phyloP scores from a whole-genome alignment of 2,797 vertebrate genomes.

The Molossus alvarezi region DNA sequence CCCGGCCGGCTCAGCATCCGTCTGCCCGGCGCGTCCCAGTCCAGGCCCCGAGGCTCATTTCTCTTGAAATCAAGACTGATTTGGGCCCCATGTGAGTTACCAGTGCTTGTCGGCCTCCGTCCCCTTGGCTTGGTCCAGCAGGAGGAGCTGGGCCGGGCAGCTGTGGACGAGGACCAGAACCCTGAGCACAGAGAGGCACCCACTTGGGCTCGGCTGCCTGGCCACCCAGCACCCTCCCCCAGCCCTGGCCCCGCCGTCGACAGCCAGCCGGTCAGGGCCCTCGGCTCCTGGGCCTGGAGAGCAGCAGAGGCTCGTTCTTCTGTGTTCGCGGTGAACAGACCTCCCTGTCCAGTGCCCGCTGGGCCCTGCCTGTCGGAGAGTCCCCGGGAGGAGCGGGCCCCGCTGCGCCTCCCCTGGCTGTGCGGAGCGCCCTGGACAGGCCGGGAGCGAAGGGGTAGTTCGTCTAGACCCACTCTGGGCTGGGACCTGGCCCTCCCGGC shows the following conservation, averaged over 20 bases:
- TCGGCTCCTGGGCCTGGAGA: neutral
- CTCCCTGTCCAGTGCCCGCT: no score
- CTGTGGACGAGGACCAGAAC: accelerated
- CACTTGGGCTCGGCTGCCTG: accelerated
- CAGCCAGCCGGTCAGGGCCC: neutral
- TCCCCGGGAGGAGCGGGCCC: accelerated
- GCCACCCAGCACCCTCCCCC: neutral
- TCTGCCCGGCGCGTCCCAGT: neutral
- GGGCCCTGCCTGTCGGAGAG: neutral
- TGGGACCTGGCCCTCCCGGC: accelerated
- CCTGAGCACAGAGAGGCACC: neutral
- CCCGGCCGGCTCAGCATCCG: neutral
- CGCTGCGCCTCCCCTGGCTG: neutral
- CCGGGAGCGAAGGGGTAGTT: neutral
- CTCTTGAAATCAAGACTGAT: neutral
- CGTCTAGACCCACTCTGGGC: neutral
- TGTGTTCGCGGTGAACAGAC: neutral
- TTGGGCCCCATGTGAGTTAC: accelerated
- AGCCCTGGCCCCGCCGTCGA: neutral
- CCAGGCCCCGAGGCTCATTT: neutral
- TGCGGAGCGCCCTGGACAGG: neutral
- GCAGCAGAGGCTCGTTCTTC: neutral
- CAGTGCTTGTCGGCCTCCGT: no score
- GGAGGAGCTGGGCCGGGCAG: neutral
- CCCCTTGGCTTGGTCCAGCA: accelerated